Percentiles rank a stretch among this genome's conserved stretches.
phyloP scores from a whole-genome alignment of 1,140 invertebrate species.

The Agrypnia vestita region DNA sequence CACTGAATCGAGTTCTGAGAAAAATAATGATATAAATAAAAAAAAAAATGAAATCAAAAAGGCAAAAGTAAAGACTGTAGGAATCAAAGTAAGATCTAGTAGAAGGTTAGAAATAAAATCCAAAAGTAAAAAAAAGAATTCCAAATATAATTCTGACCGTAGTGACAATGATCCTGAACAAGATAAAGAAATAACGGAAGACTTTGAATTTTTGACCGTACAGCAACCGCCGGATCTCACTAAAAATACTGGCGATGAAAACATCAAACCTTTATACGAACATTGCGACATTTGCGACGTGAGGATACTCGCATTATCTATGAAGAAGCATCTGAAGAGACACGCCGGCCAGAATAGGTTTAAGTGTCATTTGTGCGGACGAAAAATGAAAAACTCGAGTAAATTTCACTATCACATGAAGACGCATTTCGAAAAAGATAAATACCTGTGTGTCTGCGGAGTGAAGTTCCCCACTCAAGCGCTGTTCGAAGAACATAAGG shows the following conservation, averaged over 20 bases:
- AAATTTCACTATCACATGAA: conserved; percentile 33
- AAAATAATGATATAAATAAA: background rate
- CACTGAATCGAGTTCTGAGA: too few species aligned
- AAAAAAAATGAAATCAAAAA: background rate
- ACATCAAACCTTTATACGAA: background rate
- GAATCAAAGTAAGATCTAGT: too few species aligned
- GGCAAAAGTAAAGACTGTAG: too few species aligned
- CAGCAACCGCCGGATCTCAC: too few species aligned
- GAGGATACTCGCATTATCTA: background rate
- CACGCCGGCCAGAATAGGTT: background rate
- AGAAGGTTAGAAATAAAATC: too few species aligned
- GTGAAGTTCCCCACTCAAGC: background rate
- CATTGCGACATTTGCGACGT: conserved; percentile 24
- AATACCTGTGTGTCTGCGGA: conserved; percentile 30
- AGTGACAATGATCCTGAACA: too few species aligned
- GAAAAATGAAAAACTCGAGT: background rate
- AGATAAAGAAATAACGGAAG: too few species aligned
- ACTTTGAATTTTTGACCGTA: too few species aligned
- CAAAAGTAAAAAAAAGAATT: too few species aligned
- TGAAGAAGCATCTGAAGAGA: conserved; percentile 8
- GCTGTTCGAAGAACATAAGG: conserved; percentile 15
- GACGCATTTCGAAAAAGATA: conserved; percentile 30
- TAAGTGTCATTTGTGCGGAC: conserved; percentile 22
- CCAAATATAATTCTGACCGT: too few species aligned
- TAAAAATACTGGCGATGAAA: too few species aligned